A percentile compares a stretch with the other conserved stretches of the same genome.
These are phyloP conservation scores for Lasiommata megera DNA, from an alignment of 2,888 invertebrate species.

Conservation along the genomic window DNA sequence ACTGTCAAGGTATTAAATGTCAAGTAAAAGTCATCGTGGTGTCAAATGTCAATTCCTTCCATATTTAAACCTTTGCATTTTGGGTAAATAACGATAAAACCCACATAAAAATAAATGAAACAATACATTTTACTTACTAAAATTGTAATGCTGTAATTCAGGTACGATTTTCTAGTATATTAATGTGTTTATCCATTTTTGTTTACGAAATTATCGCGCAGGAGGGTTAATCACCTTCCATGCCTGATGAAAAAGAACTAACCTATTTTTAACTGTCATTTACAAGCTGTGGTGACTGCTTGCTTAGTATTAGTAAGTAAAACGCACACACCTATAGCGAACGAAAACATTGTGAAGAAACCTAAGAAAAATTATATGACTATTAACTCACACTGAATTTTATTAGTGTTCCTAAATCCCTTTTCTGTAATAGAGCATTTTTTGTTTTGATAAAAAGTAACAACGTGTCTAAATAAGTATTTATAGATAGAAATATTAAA, in stretches of 20 bases:
- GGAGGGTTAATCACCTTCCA: slow-evolving; percentile 20
- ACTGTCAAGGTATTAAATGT: background rate
- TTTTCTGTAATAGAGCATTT: too few relatives aligned
- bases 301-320: too few relatives aligned
- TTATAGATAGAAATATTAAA: too few relatives aligned
- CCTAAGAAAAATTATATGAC: too few relatives aligned
- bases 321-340: too few relatives aligned
- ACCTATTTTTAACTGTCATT: slow-evolving; percentile 35
- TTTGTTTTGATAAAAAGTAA: too few relatives aligned
- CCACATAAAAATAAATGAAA: background rate
- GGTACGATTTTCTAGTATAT: slow-evolving; percentile 7
- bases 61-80: background rate
- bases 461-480: too few relatives aligned
- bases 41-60: background rate
- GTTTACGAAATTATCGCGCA: background rate
- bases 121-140: slow-evolving; percentile 13
- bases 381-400: too few relatives aligned
- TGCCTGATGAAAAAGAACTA: slow-evolving; percentile 26
- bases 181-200: background rate
- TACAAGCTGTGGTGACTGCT: background rate
- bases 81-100: background rate
- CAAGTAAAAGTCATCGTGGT: background rate
- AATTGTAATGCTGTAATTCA: slow-evolving; percentile 5
- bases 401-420: too few relatives aligned
- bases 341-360: too few relatives aligned